Evolutionary conservation across 2,888 invertebrate species (phyloP).

Genomic region (Nowickia ferox): DNA sequence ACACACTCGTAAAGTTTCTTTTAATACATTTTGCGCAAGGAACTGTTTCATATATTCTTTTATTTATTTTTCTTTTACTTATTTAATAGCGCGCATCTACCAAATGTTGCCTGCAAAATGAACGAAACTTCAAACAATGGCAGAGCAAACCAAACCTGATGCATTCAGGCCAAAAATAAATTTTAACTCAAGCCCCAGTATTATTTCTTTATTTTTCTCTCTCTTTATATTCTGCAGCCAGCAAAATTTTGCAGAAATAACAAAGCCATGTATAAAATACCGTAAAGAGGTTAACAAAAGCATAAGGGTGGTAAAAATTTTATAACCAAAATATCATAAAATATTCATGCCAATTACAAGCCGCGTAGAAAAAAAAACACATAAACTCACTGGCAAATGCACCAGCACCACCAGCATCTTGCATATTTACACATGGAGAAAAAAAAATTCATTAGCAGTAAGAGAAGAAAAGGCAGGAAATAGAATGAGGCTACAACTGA

Average conservation of each 20-base stretch:
- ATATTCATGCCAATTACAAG: conserved; percentile 72
- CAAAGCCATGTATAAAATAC: conserved; percentile 26
- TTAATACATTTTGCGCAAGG: conserved; percentile 11
- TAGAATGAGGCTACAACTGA: conserved; percentile 14
- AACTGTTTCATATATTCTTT: conserved; percentile 33
- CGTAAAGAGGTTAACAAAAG: conserved; percentile 40
- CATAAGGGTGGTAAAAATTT: conserved; percentile 51
- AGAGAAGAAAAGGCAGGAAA: not conserved
- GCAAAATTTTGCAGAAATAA: conserved; percentile 27
- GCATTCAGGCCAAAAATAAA: conserved; percentile 48
- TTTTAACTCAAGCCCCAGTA: conserved; percentile 29
- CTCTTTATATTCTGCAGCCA: conserved; percentile 4
- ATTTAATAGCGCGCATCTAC: conserved; percentile 41
- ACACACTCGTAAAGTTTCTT: conserved; percentile 41
- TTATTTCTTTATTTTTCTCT: conserved; percentile 4
- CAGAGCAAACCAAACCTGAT: conserved; percentile 42
- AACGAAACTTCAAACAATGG: conserved; percentile 55
- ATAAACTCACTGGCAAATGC: not conserved
- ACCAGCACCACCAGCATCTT: not conserved
- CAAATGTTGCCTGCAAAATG: conserved; percentile 48
- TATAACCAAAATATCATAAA: conserved; percentile 68
- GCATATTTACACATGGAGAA: not conserved
- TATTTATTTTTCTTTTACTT: not conserved
- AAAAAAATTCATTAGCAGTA: conserved; percentile 33
- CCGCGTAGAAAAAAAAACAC: conserved; percentile 42